These are phyloP conservation scores for Antheraea pernyi DNA, from an alignment of 1,140 invertebrate species.

Conservation along the genomic window DNA sequence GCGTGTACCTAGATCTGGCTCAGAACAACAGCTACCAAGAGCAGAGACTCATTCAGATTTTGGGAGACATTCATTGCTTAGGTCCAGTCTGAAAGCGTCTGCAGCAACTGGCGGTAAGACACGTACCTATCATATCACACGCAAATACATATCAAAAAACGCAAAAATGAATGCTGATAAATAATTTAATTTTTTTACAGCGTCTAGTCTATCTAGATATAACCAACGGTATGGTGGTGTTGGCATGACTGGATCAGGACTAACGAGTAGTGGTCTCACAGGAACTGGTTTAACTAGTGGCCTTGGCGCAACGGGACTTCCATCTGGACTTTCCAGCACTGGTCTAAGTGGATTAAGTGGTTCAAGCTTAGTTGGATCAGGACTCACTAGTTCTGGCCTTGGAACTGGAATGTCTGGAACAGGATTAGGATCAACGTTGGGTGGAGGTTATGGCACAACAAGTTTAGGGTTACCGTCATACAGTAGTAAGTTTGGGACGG, in stretches of 20 bases:
- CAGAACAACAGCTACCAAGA: slow-evolving; percentile 90
- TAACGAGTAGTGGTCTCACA: slow-evolving; percentile 53
- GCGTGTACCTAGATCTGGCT: slow-evolving; percentile 88
- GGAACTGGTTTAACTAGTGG: slow-evolving; percentile 49
- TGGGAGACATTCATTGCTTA: slow-evolving; percentile 86
- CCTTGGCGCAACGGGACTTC: slow-evolving; percentile 50
- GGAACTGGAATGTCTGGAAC: slow-evolving; percentile 57
- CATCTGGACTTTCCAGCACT: slow-evolving; percentile 61
- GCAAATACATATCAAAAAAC: too few species aligned
- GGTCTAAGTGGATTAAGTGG: slow-evolving; percentile 62
- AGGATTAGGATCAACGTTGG: slow-evolving; percentile 59
- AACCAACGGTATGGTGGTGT: slow-evolving; percentile 68
- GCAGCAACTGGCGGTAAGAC: slow-evolving; percentile 49
- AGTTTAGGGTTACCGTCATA: slow-evolving; percentile 68
- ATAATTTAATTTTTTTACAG: slow-evolving; percentile 33
- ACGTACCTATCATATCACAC: too few species aligned
- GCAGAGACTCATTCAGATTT: slow-evolving; percentile 88
- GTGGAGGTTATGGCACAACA: slow-evolving; percentile 79
- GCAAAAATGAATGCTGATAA: not conserved
- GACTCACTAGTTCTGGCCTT: slow-evolving; percentile 58
- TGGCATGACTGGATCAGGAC: slow-evolving; percentile 58
- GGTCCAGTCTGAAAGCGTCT: slow-evolving; percentile 87
- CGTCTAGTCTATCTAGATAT: slow-evolving; percentile 63
- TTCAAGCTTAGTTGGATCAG: slow-evolving; percentile 65
- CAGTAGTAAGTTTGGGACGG: slow-evolving; percentile 68